Evolutionary conservation across 2,113 vertebrate genomes (phyloP).

Genomic region (Gymnorhina tibicen): DNA sequence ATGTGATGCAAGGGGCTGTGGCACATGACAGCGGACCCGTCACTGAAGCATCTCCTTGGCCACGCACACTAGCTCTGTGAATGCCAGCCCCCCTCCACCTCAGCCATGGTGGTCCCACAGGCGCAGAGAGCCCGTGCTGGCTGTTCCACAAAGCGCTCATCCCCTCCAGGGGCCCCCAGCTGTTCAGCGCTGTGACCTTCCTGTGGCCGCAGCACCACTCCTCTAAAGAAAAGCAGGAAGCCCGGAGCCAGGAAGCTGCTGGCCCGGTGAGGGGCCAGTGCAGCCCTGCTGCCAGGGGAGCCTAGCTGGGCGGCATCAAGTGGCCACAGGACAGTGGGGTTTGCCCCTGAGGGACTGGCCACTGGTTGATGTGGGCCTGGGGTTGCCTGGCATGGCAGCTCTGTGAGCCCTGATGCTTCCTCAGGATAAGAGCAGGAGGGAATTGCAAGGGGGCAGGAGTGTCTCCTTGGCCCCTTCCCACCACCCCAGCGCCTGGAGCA

Average conservation of each 20-base stretch:
- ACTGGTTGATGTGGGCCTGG: too few relatives aligned
- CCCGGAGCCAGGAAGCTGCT: background rate
- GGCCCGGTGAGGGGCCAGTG: background rate
- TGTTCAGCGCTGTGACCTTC: background rate
- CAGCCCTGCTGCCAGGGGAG: background rate
- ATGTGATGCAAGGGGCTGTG: fast-evolving
- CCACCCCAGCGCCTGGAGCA: background rate
- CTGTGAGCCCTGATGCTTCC: background rate
- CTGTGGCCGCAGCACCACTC: background rate
- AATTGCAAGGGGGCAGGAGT: background rate
- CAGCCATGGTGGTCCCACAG: background rate
- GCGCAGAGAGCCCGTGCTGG: fast-evolving
- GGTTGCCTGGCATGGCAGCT: background rate
- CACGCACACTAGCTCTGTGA: fast-evolving
- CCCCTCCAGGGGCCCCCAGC: background rate
- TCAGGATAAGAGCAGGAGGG: background rate
- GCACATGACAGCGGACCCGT: fast-evolving
- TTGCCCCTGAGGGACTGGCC: fast-evolving
- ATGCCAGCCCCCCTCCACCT: background rate
- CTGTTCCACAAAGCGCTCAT: background rate
- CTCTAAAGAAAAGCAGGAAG: slow-evolving; percentile 54
- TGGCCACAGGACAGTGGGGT: fast-evolving
- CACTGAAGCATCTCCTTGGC: background rate
- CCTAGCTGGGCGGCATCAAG: background rate
- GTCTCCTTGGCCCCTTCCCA: background rate